A percentile compares a stretch with the other conserved stretches of the same genome.
These are phyloP conservation scores for Sarotherodon lohbergeri DNA, from an alignment of 2,113 vertebrate species.

Conservation along the genomic window DNA sequence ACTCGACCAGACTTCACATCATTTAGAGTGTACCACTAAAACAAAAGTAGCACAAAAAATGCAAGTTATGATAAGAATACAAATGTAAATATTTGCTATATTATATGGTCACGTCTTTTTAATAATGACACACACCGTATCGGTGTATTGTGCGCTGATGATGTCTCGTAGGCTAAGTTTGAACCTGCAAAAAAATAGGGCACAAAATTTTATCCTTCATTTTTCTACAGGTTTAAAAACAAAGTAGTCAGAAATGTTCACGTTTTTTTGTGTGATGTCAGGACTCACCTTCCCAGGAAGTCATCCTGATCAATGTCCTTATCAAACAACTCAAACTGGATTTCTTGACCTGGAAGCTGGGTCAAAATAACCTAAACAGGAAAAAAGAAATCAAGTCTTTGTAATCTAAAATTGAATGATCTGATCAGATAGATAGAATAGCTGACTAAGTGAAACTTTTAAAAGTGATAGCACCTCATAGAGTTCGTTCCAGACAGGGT, in stretches of 20 bases:
- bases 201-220: background rate
- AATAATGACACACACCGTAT: slow-evolving; percentile 73
- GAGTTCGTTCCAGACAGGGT: slow-evolving; percentile 86
- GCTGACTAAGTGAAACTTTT: background rate
- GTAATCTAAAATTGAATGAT: accelerated
- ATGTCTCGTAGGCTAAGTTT: slow-evolving; percentile 79
- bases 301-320: slow-evolving; percentile 91
- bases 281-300: slow-evolving; percentile 82
- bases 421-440: background rate
- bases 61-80: background rate
- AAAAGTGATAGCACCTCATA: slow-evolving; percentile 74
- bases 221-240: background rate
- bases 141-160: slow-evolving; percentile 75
- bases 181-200: slow-evolving; percentile 69
- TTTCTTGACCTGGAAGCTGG: slow-evolving; percentile 83
- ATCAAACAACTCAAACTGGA: slow-evolving; percentile 86
- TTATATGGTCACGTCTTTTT: background rate
- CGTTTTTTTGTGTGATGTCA: background rate
- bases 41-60: background rate
- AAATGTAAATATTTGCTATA: background rate
- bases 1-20: slow-evolving; percentile 86
- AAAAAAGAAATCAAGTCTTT: background rate
- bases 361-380: slow-evolving; percentile 78
- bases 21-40: slow-evolving; percentile 85
- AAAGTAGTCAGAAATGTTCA: background rate